Base-by-base conservation (phyloP, 2,797 vertebrate genomes). In the Gouania willdenowi region DNA sequence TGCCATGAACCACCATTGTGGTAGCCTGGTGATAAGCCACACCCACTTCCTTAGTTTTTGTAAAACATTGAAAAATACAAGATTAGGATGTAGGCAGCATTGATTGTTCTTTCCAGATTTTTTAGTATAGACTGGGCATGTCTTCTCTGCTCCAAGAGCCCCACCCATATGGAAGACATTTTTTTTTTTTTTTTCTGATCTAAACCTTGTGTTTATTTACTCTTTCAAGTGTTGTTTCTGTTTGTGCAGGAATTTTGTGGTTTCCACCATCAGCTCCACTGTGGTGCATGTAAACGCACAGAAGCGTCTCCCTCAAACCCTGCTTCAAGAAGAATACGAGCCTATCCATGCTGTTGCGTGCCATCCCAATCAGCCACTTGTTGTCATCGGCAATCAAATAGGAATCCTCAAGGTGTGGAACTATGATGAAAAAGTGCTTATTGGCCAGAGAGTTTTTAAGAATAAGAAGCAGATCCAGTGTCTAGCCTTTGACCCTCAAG, bases 351-450 rank as follows among this genome's bases (percentile, higher is more conserved):
- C 93, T 25, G 52, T 98, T n/a, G 51, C 90, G 50, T 96, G 93
- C 54, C 93, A 98, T 72, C 97, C 97, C 0, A 71, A 66, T 18
- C 66, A 77, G 11, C 69, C 91, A 1, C 8, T 74, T 0, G 13
- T 97, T 2, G 90, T 88, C 8, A 77, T 89, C 6, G 94, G 93
- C 2, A 94, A 89, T 21, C 46, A 58, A 26, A 81, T 78, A 0
- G 94, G 94, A 35, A 50, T 89, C 50, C 84, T 99, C 60, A 93
- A 88, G 70, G 58, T 94, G 39, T 96, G 94, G 92, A 69, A 96
- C 58, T 94, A 93, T 5, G 61, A 77, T 29, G 50, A 40, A 8
- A 91, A 85, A 58, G 38, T 33, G 22, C 58, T 77, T 14, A 46
- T 92, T 0, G 47, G 78, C 40, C 93, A 86, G 74, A 90, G 85